Conservation (phyloP, 2,113 vertebrate species). For the Fregata magnificens region DNA sequence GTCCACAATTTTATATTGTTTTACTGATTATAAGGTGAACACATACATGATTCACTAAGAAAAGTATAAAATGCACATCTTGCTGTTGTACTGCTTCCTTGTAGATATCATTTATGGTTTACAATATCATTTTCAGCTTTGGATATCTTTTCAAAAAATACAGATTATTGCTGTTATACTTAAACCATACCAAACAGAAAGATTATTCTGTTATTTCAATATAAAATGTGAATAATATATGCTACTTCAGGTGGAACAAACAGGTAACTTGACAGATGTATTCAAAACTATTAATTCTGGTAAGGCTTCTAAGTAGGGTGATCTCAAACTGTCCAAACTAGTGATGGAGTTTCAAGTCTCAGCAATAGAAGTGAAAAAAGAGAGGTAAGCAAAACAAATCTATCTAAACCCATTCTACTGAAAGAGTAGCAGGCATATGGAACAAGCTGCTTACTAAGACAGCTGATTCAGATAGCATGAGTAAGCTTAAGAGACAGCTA, state of each 20-base stretch:
- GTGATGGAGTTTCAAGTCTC: neutral
- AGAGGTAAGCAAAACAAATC: neutral
- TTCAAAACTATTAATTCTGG: neutral
- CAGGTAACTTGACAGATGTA: neutral
- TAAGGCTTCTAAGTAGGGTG: neutral
- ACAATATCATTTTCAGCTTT: neutral
- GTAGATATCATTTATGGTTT: neutral
- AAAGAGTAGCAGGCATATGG: neutral
- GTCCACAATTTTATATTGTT: neutral
- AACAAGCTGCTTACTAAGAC: neutral
- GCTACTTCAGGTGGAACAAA: neutral
- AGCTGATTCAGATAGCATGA: neutral
- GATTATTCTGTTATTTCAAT: neutral
- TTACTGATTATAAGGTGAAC: neutral
- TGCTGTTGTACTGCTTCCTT: neutral
- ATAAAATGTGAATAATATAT: neutral
- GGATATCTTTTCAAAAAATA: neutral
- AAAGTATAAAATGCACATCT: neutral
- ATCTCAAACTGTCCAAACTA: neutral
- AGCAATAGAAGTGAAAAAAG: neutral
- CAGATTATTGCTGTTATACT: neutral
- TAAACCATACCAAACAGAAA: neutral
- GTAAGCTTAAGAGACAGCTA: conserved; percentile 14
- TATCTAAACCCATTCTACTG: neutral
- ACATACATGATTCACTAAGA: neutral